phyloP scores from a whole-genome alignment of 2,888 invertebrate genomes.

The Chrysolina haemoptera region DNA sequence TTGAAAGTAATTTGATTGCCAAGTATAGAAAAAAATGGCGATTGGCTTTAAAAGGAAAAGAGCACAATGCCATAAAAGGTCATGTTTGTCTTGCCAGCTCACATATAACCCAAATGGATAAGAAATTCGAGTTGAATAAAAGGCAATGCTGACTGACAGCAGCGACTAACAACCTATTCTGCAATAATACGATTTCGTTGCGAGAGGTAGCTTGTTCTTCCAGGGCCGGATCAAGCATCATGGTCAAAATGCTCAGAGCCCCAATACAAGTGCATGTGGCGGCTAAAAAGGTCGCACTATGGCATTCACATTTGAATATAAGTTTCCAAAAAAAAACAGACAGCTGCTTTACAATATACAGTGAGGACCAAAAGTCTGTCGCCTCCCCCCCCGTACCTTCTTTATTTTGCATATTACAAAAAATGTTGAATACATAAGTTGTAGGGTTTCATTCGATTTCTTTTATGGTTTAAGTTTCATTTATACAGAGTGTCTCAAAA shows the following conservation, averaged over 20 bases:
- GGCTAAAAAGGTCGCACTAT: too few relatives aligned
- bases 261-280: not conserved
- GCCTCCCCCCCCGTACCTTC: too few relatives aligned
- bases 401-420: too few relatives aligned
- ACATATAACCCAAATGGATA: conserved; percentile 26
- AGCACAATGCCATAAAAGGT: conserved; percentile 23
- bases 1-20: conserved; percentile 29
- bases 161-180: conserved; percentile 10
- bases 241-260: not conserved
- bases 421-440: too few relatives aligned
- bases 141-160: conserved; percentile 25
- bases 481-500: too few relatives aligned
- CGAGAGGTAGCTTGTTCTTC: not conserved
- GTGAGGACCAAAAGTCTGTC: too few relatives aligned
- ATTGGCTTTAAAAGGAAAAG: conserved; percentile 24
- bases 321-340: too few relatives aligned
- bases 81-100: conserved; percentile 21
- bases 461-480: too few relatives aligned
- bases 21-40: conserved; percentile 28
- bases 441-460: too few relatives aligned
- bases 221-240: not conserved
- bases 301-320: too few relatives aligned
- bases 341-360: too few relatives aligned
- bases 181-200: conserved; percentile 12
- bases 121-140: conserved; percentile 29